Conservation (phyloP, 2,113 vertebrate species). For the Etia nguti region DNA sequence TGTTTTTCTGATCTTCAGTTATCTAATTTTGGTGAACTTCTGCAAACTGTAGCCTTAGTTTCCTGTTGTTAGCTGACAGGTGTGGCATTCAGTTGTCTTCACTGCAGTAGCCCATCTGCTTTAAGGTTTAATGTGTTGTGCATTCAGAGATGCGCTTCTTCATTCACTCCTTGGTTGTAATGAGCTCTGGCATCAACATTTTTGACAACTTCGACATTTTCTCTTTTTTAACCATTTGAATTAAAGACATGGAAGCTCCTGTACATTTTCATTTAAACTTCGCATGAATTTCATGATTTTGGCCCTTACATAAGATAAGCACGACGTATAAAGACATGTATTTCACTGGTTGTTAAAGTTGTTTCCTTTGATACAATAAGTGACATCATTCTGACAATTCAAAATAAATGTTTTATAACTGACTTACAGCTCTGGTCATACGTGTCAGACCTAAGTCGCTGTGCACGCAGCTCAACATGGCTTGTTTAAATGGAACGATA, state of each 20-base stretch:
- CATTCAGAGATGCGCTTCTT: neutral
- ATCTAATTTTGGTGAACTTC: neutral
- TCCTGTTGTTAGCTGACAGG: neutral
- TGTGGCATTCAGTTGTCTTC: neutral
- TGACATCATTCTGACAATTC: neutral
- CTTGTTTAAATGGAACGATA: no score
- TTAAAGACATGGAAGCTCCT: neutral
- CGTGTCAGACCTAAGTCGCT: neutral
- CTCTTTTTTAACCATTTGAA: neutral
- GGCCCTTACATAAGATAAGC: neutral
- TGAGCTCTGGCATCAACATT: neutral
- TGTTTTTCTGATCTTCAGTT: neutral
- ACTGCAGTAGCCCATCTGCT: neutral
- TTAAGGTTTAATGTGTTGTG: neutral
- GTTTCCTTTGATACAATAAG: neutral
- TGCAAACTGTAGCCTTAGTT: neutral
- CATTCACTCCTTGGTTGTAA: neutral
- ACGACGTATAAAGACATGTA: fast-evolving
- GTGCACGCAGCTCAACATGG: neutral
- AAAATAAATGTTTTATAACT: neutral
- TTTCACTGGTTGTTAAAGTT: neutral
- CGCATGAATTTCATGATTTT: neutral
- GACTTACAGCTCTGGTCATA: neutral
- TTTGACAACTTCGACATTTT: neutral
- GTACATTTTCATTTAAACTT: neutral